phyloP scores from a whole-genome alignment of 37 sponge, comb jelly and placozoan species.

The Petrosia ficiformis region DNA sequence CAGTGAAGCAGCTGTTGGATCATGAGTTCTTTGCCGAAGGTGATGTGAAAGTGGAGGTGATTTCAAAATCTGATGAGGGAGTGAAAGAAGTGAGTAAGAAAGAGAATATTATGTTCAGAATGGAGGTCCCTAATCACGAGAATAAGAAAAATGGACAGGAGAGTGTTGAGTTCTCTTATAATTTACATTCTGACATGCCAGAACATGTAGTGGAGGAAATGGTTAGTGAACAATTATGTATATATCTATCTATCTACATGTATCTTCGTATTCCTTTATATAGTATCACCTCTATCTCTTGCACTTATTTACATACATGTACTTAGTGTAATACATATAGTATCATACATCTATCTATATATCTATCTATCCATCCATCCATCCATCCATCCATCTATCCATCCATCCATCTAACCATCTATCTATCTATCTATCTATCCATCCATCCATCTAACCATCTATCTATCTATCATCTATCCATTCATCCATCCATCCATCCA shows the following conservation, averaged over 20 bases:
- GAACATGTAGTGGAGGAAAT: conserved; percentile 74
- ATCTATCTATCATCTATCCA: too few species aligned
- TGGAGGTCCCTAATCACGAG: conserved; percentile 48
- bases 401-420: too few species aligned
- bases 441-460: too few species aligned
- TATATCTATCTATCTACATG: background rate
- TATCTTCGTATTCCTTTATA: background rate
- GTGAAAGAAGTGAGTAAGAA: background rate
- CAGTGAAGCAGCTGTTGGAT: conserved; percentile 72
- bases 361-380: too few species aligned
- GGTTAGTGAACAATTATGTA: conserved; percentile 43
- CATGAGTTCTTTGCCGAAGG: conserved; percentile 82
- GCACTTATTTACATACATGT: background rate
- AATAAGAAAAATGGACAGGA: conserved; percentile 45
- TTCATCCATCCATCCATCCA: too few species aligned
- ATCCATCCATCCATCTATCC: too few species aligned
- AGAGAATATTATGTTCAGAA: conserved; percentile 27
- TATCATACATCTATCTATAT: too few species aligned
- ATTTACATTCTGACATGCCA: conserved; percentile 67
- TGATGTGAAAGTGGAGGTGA: conserved; percentile 69
- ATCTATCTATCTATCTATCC: too few species aligned
- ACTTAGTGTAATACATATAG: too few species aligned
- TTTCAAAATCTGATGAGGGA: conserved; percentile 29
- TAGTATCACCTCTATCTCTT: background rate
- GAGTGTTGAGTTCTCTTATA: conserved; percentile 66